phyloP scores from a whole-genome alignment of 2,888 invertebrate genomes.

The Cyclophora punctaria region DNA sequence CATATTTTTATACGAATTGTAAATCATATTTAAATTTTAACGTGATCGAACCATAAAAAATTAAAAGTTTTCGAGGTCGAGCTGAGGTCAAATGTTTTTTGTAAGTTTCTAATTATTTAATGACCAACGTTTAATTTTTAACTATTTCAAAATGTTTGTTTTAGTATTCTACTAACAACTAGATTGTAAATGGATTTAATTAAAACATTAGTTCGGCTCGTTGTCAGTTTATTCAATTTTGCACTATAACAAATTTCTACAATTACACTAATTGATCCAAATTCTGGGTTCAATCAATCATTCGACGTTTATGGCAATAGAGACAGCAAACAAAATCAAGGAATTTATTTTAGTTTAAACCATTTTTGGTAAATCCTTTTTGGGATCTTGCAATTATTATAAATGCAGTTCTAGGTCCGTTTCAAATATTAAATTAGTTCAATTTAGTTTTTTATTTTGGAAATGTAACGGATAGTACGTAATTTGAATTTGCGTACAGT shows the following conservation, averaged over 20 bases:
- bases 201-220: neutral
- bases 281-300: neutral
- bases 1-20: too few relatives aligned
- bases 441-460: too few relatives aligned
- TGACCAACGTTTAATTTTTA: neutral
- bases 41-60: neutral
- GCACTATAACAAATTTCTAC: conserved; percentile 1
- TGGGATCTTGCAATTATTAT: too few relatives aligned
- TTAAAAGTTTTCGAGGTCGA: neutral
- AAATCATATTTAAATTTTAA: too few relatives aligned
- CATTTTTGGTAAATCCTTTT: too few relatives aligned
- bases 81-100: too few relatives aligned
- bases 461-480: too few relatives aligned
- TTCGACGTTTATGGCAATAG: neutral
- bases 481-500: too few relatives aligned
- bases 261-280: neutral
- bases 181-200: neutral
- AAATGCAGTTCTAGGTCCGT: too few relatives aligned
- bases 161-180: neutral
- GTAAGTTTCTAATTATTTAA: neutral
- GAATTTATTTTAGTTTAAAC: neutral
- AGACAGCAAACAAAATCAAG: neutral
- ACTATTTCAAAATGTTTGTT: neutral
- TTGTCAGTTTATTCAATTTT: conserved; percentile 1
- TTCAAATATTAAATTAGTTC: too few relatives aligned